These are phyloP conservation scores for Hedychridium roseum DNA, from an alignment of 2,888 invertebrate species.

Conservation along the genomic window DNA sequence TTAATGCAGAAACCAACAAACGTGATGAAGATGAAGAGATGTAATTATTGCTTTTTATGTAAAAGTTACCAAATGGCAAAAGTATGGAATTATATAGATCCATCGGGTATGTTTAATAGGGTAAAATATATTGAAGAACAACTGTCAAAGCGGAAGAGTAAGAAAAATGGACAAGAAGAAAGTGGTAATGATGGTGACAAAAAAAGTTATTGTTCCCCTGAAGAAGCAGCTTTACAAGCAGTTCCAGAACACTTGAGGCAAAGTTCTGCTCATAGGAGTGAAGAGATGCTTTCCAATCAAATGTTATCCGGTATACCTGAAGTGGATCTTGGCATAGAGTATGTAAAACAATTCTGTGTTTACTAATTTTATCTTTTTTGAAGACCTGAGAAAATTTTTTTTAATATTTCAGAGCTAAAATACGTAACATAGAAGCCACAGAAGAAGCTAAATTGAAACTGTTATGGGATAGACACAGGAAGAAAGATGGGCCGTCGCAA, in stretches of 20 bases:
- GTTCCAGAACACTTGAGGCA: conserved; percentile 89
- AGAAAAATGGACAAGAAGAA: conserved; percentile 60
- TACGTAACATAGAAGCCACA: conserved; percentile 98
- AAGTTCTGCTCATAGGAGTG: conserved; percentile 87
- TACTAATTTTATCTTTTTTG: conserved; percentile 14
- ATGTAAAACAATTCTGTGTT: conserved; percentile 36
- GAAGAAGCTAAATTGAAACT: conserved; percentile 97
- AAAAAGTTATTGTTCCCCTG: conserved; percentile 78
- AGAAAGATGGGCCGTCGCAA: conserved; percentile 91
- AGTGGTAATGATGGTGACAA: conserved; percentile 61
- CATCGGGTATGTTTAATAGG: conserved; percentile 65
- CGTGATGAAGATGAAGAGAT: conserved; percentile 99
- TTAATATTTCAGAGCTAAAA: conserved; percentile 78
- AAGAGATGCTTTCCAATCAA: conserved; percentile 99
- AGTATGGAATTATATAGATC: no score
- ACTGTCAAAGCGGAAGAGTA: conserved; percentile 83
- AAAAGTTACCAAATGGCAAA: no score
- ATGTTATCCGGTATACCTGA: conserved; percentile 99
- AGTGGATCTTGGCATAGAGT: conserved; percentile 98
- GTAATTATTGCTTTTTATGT: conserved; percentile 73
- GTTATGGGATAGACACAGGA: conserved; percentile 86
- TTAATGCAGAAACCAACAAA: conserved; percentile 97
- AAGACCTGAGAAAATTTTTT: conserved; percentile 5
- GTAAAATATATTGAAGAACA: conserved; percentile 88
- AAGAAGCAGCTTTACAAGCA: conserved; percentile 88